Evolutionary conservation across 1,140 invertebrate genomes (phyloP), one percentile per base, ranked within the genome.

Genomic region (Frieseomelitta varia): DNA sequence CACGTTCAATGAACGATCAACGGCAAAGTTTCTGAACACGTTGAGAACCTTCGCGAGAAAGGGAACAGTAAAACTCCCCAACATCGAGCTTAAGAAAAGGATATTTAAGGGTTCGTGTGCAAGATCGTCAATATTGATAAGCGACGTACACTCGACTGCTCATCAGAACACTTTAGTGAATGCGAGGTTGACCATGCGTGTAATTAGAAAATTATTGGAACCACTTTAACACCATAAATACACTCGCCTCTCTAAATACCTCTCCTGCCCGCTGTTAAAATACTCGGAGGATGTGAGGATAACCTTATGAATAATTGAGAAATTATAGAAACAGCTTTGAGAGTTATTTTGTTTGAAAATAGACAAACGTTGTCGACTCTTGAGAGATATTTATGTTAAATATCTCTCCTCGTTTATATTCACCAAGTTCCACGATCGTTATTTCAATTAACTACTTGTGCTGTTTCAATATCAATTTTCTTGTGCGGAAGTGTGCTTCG

Each of bases 1-100:
- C 14, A 51, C 73, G 73, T 82, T 82, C 81, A 63, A 77, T 77
- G 74, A 77, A 77, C 65, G 73, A 55, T 82, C 65, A 71, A 39
- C 51, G 63, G 30, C 14, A 19, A 12, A 39, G 19, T 39, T 67
- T 76, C 30, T 14, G 39, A 47, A 68, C 30, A 10, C 6, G 19
- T 39, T n/a, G 15, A 30, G 55, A 21, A 51, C 34, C 8, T 34
- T 39, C 34, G n/a, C 21, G 14, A 27, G 27, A 39, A 56, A 30
- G 3, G 17, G n/a, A 53, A 30, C 21, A 47, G 21, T 77, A 56
- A 34, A 24, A 4, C 30, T 12, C 21, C 17, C n/a, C 24, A 56
- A 53, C 53, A 71, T n/a, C n/a, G 24, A 34, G 51, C 21, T 53
- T 11, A 53, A 78, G 76, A 34, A 78, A 30, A 73, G 53, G 51